Evolutionary conservation across 2,113 vertebrate species (phyloP), one percentile per base, ranked within the genome.

Genomic region (Mirounga angustirostris): DNA sequence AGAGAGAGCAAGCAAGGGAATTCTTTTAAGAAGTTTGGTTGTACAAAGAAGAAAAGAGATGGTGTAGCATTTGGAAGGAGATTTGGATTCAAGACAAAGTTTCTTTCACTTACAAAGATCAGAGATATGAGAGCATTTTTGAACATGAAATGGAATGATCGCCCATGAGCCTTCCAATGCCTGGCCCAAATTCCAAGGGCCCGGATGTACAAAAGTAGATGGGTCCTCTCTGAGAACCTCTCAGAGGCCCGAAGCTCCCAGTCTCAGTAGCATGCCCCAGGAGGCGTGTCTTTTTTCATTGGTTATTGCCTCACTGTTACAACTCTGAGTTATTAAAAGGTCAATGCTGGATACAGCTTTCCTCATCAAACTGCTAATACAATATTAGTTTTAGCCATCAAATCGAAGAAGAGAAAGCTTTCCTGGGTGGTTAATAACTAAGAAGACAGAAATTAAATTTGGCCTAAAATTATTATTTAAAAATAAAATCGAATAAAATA

Each of bases 361-460:
- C 56, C 67, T 83, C 69, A 46, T 36, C 24, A 65, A n/a, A 50
- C 24, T 74, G 19, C 28, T 85, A 84, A 61, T 80, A 19, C 30
- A 83, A 30, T 65, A 14, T 26, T 86, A 90, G n/a, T 58, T 93
- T 96, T 82, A 59, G 24, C 81, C 9, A 89, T 73, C 33, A 80
- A 85, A 76, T 91, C 3, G 46, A 87, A 90, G 30, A 43, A 46
- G n/a, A 89, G 63, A 94, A 40, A 76, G 12, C 14, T 95, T 91
- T 67, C 36, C 36, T 93, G 58, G 14, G 5, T 95, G 50, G 40
- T 80, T 95, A 67, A 30, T 58, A 86, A 46, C 33, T 15, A 71
- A 83, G 87, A 89, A 40, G 30, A 56, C 26, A 91, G 43, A 91
- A 90, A 96, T 96, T 73, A 87, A 92, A 67, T 59, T 76, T 82